Conservation (phyloP, 2,797 vertebrate species). For the Holocentrus rufus region DNA sequence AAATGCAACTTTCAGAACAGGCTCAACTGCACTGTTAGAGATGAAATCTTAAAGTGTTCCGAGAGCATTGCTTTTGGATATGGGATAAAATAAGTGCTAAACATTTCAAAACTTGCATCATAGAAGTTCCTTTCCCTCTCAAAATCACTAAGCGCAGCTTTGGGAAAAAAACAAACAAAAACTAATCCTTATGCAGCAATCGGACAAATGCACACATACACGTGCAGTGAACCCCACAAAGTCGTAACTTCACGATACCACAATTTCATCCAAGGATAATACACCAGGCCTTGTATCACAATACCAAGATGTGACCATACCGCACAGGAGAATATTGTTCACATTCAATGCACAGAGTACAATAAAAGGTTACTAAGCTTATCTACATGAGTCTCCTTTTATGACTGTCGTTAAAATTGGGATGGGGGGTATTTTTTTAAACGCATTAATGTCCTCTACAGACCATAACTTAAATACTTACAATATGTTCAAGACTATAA, state of each 20-base stretch:
- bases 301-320: not conserved
- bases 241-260: conserved; percentile 28
- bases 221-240: conserved; percentile 39
- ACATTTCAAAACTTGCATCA: conserved; percentile 24
- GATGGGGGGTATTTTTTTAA: no score
- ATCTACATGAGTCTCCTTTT: no score
- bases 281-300: conserved; percentile 5
- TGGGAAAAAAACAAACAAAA: conserved; percentile 6
- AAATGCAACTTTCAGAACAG: conserved; percentile 20
- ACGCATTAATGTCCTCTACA: no score
- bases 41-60: not conserved
- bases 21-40: conserved; percentile 4
- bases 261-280: conserved; percentile 21
- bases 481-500: no score
- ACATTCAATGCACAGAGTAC: no score
- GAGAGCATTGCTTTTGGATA: conserved; percentile 43
- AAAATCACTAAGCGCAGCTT: conserved; percentile 15
- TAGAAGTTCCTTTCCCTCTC: not conserved
- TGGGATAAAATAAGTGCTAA: conserved; percentile 37
- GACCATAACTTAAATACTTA: no score
- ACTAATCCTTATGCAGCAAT: conserved; percentile 36
- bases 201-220: conserved; percentile 41
- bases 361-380: not conserved
- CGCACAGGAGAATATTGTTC: no score
- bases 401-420: not conserved